phyloP scores from a whole-genome alignment of 2,888 invertebrate species.

The Tortrix viridana region DNA sequence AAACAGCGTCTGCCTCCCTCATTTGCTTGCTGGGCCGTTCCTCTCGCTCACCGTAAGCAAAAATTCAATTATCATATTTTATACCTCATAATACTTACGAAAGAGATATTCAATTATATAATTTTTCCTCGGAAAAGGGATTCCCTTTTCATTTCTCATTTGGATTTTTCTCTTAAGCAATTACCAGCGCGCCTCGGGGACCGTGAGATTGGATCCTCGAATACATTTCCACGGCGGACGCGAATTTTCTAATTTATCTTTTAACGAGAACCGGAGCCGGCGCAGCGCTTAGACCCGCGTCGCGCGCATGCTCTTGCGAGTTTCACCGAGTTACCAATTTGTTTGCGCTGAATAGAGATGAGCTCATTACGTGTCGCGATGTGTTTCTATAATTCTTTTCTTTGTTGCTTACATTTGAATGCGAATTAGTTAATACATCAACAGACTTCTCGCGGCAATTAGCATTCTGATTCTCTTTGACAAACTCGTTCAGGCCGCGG shows the following conservation, averaged over 20 bases:
- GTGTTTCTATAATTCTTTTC: conserved; percentile 53
- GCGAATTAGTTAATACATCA: conserved; percentile 37
- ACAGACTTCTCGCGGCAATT: conserved; percentile 36
- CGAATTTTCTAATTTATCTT: conserved; percentile 74
- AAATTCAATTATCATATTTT: conserved; percentile 84
- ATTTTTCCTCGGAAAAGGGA: conserved; percentile 82
- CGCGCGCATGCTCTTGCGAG: conserved; percentile 71
- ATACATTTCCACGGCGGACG: conserved; percentile 66
- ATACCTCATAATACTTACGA: conserved; percentile 83
- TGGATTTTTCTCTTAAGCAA: conserved; percentile 85
- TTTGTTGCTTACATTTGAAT: conserved; percentile 46
- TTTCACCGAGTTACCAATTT: conserved; percentile 70
- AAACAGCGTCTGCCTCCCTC: conserved; percentile 24
- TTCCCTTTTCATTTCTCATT: conserved; percentile 84
- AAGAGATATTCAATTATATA: conserved; percentile 83
- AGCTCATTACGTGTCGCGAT: conserved; percentile 61
- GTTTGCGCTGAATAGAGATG: conserved; percentile 62
- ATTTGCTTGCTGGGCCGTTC: conserved; percentile 42
- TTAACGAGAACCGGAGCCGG: conserved; percentile 71
- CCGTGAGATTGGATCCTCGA: conserved; percentile 68
- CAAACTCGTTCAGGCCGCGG: conserved; percentile 47
- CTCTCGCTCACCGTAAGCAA: conserved; percentile 68
- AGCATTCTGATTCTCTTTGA: conserved; percentile 32
- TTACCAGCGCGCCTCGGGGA: conserved; percentile 74
- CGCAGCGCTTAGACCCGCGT: conserved; percentile 71